Conservation (phyloP, 2,888 invertebrate species). For the Didymodactylos carnosus region DNA sequence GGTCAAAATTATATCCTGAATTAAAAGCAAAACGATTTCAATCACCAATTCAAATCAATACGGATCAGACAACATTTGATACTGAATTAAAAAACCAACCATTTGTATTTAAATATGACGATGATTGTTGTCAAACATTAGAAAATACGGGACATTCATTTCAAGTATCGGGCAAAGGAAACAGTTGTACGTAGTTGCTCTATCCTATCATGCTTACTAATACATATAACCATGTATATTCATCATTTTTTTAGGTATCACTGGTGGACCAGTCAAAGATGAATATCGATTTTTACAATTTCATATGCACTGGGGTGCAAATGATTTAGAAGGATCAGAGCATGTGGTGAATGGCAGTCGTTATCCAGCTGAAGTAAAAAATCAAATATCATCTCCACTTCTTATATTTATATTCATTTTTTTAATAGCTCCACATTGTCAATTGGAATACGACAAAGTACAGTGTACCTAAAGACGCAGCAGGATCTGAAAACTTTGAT, state of each 20-base stretch:
- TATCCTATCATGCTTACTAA: background rate
- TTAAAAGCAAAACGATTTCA: background rate
- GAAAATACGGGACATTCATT: constrained; percentile 13
- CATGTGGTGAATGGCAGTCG: constrained; percentile 73
- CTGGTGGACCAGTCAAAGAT: constrained; percentile 58
- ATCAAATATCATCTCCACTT: background rate
- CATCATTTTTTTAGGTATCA: background rate
- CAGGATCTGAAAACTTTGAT: constrained; percentile 48
- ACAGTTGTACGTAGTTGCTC: background rate
- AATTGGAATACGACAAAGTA: constrained; percentile 81
- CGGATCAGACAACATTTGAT: background rate
- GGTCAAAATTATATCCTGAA: background rate
- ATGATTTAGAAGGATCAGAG: constrained; percentile 63
- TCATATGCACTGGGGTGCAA: constrained; percentile 81
- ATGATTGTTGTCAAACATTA: background rate
- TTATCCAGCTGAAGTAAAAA: constrained; percentile 59
- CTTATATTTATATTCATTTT: background rate
- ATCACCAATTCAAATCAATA: background rate
- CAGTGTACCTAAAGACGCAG: constrained; percentile 58
- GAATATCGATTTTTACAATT: constrained; percentile 70
- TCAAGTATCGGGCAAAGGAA: constrained; percentile 3
- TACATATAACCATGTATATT: background rate
- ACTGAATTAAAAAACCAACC: background rate
- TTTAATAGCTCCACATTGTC: constrained; percentile 57
- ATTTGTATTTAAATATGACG: background rate